Base-by-base conservation (phyloP, 1,140 invertebrate species). In the Agrilus planipennis region DNA sequence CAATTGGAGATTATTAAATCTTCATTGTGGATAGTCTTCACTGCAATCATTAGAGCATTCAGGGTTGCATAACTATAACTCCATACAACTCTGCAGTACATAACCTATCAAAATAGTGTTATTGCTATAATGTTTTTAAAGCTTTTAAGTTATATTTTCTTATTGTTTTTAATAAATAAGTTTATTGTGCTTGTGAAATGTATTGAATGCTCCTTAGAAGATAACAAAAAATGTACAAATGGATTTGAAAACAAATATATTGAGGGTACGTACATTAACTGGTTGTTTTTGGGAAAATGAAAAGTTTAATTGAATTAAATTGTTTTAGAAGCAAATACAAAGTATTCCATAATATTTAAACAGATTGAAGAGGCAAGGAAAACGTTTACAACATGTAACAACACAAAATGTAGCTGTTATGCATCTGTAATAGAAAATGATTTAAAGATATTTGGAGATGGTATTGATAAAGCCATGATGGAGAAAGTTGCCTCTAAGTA, bases 401-500 rank as follows among this genome's bases (percentile, higher is more conserved):
- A 44, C 19, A 45, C 53, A 18, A 72, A 73, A 39, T 79, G 78
- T 57, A 65, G 58, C 17, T 87, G 82, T 52, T 73, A 79, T 52
- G 59, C 58, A 19, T 44, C 64, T 52, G 69, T 84, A 17, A 79
- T 91, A 31, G 52, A 70, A 14, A 62, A 71, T 12, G 85, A 92
- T 59, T 64, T 93, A 21, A 59, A 62, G 44, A 61, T 72, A 14
- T 92, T 85, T 60, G 66, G 73, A 53, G 58, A 75, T 52, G 76
- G 76, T 18, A 85, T 92, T 36, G 74, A 64, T 2, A 67, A 76
- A 51, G 60, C 77, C 48, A 65, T 75, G 54, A 72, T 89, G 47
- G 62, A 77, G 28, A 52, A 55, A 29, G 71, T 76, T 23, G 67
- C 63, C 41, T 51, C 61, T 20, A 81, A 75, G 67, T 76, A 62